A percentile compares a stretch with the other conserved stretches of the same genome.
Conservation (phyloP, 2,888 invertebrate species). For the Patella ulyssiponensis region DNA sequence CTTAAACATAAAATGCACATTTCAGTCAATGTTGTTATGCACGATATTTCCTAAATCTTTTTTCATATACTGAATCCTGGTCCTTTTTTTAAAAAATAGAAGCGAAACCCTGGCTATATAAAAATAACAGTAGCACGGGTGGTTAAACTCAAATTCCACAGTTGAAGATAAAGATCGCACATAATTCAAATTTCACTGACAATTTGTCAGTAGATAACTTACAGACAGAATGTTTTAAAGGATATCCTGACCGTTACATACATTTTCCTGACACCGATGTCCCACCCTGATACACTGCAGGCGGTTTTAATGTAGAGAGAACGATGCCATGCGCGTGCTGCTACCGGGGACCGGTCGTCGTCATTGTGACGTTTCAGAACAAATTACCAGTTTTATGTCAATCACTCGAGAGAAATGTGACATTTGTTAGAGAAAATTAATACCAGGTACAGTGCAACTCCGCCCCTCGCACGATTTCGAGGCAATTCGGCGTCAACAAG, state of each 20-base stretch:
- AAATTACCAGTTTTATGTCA: conserved; percentile 25
- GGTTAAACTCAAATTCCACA: conserved; percentile 15
- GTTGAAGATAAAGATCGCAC: conserved; percentile 15
- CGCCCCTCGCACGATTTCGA: conserved; percentile 24
- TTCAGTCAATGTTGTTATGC: no score
- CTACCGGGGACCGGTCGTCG: conserved; percentile 18
- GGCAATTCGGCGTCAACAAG: conserved; percentile 27
- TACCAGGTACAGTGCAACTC: conserved; percentile 17
- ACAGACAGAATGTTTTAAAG: not conserved
- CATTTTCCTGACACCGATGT: not conserved
- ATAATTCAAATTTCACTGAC: conserved; percentile 2
- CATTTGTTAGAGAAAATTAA: conserved; percentile 23
- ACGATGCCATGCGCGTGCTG: conserved; percentile 27
- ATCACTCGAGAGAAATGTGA: conserved; percentile 25
- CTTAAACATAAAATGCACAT: no score
- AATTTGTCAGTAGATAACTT: conserved; percentile 3
- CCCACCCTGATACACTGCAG: conserved; percentile 27
- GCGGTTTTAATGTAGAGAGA: conserved; percentile 19
- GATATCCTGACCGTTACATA: not conserved
- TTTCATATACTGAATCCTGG: no score
- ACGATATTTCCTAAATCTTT: no score
- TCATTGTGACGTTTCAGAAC: conserved; percentile 25
- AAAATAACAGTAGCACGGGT: conserved; percentile 20
- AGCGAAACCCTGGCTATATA: not conserved
- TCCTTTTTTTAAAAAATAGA: no score